Evolutionary conservation across 2,797 vertebrate genomes (phyloP).

Genomic region (Otolemur crassicaudatus): DNA sequence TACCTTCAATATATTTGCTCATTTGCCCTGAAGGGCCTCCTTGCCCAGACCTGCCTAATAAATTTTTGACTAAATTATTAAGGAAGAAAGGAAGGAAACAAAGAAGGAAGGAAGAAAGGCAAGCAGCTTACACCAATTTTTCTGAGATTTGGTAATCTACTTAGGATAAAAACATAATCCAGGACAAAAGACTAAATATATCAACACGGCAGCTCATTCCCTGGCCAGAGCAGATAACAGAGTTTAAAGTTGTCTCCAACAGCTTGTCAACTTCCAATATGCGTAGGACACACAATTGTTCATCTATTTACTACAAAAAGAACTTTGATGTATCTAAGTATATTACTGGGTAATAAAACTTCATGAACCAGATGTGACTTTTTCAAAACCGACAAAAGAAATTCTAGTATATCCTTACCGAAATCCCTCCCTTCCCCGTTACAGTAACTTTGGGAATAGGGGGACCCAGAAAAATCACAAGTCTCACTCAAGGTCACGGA

Average conservation of each 20-base stretch:
- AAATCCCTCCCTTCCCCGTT: background rate
- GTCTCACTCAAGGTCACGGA: background rate
- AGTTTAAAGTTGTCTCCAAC: background rate
- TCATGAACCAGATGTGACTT: background rate
- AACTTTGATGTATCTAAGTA: background rate
- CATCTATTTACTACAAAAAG: background rate
- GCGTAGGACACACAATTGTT: background rate
- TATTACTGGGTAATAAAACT: background rate
- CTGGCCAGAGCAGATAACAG: background rate
- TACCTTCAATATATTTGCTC: background rate
- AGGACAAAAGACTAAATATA: background rate
- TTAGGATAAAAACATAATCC: background rate
- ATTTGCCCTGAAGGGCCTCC: background rate
- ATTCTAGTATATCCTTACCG: background rate
- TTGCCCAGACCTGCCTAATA: background rate
- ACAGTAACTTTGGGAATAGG: background rate
- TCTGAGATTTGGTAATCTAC: background rate
- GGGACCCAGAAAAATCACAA: background rate
- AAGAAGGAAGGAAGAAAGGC: background rate
- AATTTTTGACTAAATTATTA: constrained; percentile 41
- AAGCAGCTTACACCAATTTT: background rate
- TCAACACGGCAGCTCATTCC: background rate
- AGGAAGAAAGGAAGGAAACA: background rate
- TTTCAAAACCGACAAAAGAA: background rate
- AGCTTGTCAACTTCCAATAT: background rate